These are phyloP conservation scores for Eueremaeus valkanovi DNA, from an alignment of 2,888 invertebrate genomes.

Conservation along the genomic window DNA sequence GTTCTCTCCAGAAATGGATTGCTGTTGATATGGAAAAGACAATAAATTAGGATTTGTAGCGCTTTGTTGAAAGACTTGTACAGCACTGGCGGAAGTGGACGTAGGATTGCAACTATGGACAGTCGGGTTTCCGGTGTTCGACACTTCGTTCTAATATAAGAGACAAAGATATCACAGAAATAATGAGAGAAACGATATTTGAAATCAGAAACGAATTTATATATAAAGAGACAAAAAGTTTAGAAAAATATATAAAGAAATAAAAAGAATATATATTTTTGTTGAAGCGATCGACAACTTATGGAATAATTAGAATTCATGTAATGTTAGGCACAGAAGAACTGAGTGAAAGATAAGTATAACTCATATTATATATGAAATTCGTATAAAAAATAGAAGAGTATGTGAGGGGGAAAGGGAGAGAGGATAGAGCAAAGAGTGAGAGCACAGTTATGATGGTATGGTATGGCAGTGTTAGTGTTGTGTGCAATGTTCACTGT, in stretches of 20 bases:
- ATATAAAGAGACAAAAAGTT: neutral
- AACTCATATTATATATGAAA: neutral
- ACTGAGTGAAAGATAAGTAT: neutral
- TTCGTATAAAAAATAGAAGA: neutral
- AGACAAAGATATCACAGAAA: no score
- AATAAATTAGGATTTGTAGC: conserved; percentile 35
- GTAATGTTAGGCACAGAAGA: neutral
- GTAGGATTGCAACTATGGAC: conserved; percentile 1
- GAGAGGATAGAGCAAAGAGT: neutral
- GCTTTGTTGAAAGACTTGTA: conserved; percentile 33
- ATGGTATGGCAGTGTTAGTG: neutral
- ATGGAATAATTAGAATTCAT: conserved; percentile 17
- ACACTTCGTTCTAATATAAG: conserved; percentile 15
- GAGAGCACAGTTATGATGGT: neutral
- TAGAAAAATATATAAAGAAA: neutral
- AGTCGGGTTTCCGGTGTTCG: conserved; percentile 3
- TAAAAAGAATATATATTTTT: neutral
- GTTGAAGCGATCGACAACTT: neutral
- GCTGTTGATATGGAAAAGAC: conserved; percentile 35
- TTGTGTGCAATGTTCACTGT: neutral
- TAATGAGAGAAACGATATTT: no score
- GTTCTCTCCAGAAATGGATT: conserved; percentile 48
- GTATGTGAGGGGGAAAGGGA: neutral
- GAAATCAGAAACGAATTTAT: no score
- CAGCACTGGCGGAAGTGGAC: conserved; percentile 27